Base-by-base conservation (phyloP, 2,888 invertebrate genomes). In the Amaurobius ferox region DNA sequence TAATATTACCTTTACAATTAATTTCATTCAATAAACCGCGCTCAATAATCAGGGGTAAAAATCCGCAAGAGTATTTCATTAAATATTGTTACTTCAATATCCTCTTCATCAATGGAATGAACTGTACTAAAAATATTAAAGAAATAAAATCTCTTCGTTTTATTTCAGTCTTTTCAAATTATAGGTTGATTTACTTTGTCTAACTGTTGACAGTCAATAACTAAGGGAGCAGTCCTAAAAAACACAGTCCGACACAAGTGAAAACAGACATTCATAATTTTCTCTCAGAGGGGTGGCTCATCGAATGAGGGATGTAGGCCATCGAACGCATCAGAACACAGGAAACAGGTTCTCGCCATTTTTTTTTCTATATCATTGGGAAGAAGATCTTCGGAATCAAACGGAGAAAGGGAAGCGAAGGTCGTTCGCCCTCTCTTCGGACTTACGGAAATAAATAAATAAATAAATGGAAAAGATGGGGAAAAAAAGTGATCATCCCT, bases 321-420 rank as follows among this genome's bases (percentile, higher is more conserved):
- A 85, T 77, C 83, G 77, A 76, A 76, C 81, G 76, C 74, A 64
- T 76, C 70, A 35, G 26, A 35, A 35, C 32, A 16, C 13, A 16
- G 62, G 40, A 73, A 55, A 81, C 74, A 19, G 74, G 81, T 74
- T 62, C 16, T 23, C 11, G 28, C 66, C 28, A n/a, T 16, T 19
- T 64, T 16, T 13, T 66, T 66, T 66, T 66, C 19, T n/a, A 32
- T 26, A 26, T 28, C 16, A 35, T 71, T 72, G 66, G 61, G 23
- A 74, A 74, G 62, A 83, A 68, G 74, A 81, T 48, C 73, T 61
- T 35, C 35, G 76, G 19, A 48, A 48, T 64, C 66, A 81, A 81
- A 74, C 44, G 74, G 62, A 64, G 76, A 83, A 83, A 85, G 62
- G 66, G 61, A 74, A 80, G 68, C 48, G 77, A 85, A 85, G 83